Evolutionary conservation across 1,140 invertebrate genomes (phyloP).

Genomic region (Atta cephalotes): DNA sequence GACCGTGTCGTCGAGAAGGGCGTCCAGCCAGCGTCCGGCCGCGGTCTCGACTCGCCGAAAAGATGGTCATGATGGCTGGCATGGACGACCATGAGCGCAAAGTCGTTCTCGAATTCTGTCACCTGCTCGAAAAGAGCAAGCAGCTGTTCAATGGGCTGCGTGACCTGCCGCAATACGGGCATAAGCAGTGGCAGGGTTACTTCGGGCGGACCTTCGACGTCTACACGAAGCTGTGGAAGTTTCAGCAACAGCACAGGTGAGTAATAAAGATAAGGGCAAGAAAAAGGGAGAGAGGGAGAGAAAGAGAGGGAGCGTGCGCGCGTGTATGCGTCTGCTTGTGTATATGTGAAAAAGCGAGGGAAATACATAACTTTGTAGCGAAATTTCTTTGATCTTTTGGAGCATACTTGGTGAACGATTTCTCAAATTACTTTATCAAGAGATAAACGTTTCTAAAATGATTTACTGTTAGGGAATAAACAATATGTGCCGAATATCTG

Average conservation of each 20-base stretch:
- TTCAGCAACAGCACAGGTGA: constrained; percentile 98
- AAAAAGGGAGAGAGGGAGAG: neutral
- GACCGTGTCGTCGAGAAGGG: constrained; percentile 75
- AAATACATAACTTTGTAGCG: constrained; percentile 10
- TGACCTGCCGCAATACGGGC: constrained; percentile 98
- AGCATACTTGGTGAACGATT: constrained; percentile 22
- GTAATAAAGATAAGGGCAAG: constrained; percentile 28
- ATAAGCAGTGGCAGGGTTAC: constrained; percentile 99
- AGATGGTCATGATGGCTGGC: constrained; percentile 91
- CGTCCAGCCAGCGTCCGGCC: constrained; percentile 78
- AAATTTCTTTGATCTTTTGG: neutral
- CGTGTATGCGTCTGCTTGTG: neutral
- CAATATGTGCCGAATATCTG: neutral
- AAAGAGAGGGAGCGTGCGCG: constrained; percentile 4
- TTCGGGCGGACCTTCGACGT: constrained; percentile 99
- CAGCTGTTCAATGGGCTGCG: constrained; percentile 98
- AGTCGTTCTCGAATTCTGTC: constrained; percentile 98
- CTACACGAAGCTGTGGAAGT: constrained; percentile 99
- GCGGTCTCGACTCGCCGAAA: constrained; percentile 81
- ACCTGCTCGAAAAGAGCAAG: constrained; percentile 98
- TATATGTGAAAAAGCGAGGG: constrained; percentile 24
- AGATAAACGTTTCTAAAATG: neutral
- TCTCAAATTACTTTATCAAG: neutral
- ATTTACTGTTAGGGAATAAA: neutral
- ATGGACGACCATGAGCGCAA: constrained; percentile 96